Evolutionary conservation across 2,888 invertebrate species (phyloP).

Genomic region (Polyploca ridens): DNA sequence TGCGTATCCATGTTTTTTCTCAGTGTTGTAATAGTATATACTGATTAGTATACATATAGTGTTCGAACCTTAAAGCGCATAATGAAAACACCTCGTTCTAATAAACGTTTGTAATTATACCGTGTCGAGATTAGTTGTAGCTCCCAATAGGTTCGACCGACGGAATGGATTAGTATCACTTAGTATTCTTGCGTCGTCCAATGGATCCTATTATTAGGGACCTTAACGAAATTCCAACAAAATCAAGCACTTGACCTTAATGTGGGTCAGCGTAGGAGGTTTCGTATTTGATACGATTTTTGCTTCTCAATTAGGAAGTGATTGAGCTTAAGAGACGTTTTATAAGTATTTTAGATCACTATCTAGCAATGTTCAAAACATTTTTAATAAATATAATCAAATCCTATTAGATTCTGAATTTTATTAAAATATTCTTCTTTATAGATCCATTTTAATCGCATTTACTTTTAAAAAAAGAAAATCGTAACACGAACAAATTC

Average conservation of each 20-base stretch:
- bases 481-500: not conserved
- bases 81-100: slow-evolving; percentile 1
- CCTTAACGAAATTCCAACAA: not conserved
- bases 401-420: too few relatives aligned
- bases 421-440: too few relatives aligned
- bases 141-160: slow-evolving; percentile 9
- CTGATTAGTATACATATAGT: too few relatives aligned
- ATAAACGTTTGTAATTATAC: slow-evolving; percentile 10
- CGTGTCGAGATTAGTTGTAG: slow-evolving; percentile 10
- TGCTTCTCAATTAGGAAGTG: slow-evolving; percentile 4
- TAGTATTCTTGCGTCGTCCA: slow-evolving; percentile 9
- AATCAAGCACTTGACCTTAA: slow-evolving; percentile 10
- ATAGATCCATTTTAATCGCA: too few relatives aligned
- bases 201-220: slow-evolving; percentile 9
- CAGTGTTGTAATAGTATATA: too few relatives aligned
- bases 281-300: not conserved
- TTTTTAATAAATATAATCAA: too few relatives aligned
- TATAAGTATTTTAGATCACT: too few relatives aligned
- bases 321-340: not conserved
- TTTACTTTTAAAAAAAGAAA: too few relatives aligned
- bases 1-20: too few relatives aligned
- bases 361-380: too few relatives aligned
- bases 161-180: slow-evolving; percentile 7
- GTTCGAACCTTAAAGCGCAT: not conserved
- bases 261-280: not conserved